Conservation (phyloP, 2,113 vertebrate species). For the Archocentrus centrarchus region DNA sequence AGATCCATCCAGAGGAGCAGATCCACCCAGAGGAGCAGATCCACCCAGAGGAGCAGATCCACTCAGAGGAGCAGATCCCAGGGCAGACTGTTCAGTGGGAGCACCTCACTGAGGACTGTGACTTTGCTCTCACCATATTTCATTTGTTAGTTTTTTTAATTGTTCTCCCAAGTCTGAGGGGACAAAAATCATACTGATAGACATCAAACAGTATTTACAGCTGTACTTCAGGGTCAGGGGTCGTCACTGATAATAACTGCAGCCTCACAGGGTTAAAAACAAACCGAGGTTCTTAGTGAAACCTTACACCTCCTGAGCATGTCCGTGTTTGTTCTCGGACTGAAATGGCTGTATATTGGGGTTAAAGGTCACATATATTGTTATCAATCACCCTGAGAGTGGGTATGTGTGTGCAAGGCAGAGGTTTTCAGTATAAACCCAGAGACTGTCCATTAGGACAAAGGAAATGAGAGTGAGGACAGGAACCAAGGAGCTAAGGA, state of each 20-base stretch:
- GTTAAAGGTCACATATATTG: background rate
- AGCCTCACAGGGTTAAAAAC: background rate
- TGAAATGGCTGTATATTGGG: background rate
- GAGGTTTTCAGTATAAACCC: no score
- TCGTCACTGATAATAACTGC: background rate
- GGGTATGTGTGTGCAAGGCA: background rate
- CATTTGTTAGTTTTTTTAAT: background rate
- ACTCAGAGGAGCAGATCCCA: no score
- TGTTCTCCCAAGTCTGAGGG: background rate
- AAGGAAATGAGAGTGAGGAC: background rate
- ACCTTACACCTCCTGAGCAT: background rate
- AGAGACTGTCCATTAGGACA: no score
- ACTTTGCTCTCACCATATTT: background rate
- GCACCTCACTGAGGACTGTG: background rate
- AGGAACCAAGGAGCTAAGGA: background rate
- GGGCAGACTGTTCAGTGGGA: no score
- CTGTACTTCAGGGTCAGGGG: background rate
- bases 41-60: no score
- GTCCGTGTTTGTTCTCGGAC: background rate
- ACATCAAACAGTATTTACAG: background rate
- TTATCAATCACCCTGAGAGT: slow-evolving; percentile 9
- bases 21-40: no score
- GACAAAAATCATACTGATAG: background rate
- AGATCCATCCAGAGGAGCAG: no score
- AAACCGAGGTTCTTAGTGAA: background rate